These are phyloP conservation scores for Drosophila sturtevanti DNA, from an alignment of 1,140 invertebrate genomes.

Conservation along the genomic window DNA sequence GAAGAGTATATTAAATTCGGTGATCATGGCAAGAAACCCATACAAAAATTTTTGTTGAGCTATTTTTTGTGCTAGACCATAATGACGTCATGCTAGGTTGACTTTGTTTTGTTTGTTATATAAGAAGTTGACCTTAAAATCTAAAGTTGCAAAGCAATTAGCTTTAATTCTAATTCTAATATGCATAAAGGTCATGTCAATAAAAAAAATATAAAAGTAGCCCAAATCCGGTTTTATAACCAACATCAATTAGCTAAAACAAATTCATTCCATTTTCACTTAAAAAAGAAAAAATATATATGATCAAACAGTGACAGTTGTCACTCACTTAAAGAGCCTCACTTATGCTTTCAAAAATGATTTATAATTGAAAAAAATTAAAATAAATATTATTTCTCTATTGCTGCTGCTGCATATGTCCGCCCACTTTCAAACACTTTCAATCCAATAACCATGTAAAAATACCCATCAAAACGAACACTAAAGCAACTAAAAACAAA, in stretches of 20 bases:
- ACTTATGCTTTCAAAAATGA: neutral
- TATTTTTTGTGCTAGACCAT: conserved; percentile 39
- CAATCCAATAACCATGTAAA: neutral
- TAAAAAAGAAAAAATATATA: neutral
- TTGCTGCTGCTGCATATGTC: neutral
- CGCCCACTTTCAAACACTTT: conserved; percentile 12
- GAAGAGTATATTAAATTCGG: neutral
- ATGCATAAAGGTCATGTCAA: conserved; percentile 43
- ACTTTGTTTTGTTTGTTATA: conserved; percentile 42
- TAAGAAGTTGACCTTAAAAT: conserved; percentile 64
- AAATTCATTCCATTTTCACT: neutral
- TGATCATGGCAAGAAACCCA: conserved; percentile 31
- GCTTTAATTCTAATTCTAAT: conserved; percentile 33
- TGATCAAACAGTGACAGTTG: neutral
- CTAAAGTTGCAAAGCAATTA: conserved; percentile 45
- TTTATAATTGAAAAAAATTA: neutral
- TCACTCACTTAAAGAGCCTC: neutral
- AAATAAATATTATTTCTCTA: too few relatives aligned
- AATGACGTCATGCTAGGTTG: conserved; percentile 70
- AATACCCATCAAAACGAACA: neutral
- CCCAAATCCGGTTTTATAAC: conserved; percentile 1
- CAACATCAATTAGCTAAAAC: neutral
- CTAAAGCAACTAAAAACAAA: conserved; percentile 5
- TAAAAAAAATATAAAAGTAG: conserved; percentile 30
- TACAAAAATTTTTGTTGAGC: conserved; percentile 49